These are phyloP conservation scores for Syngnathus scovelli DNA, from an alignment of 2,113 vertebrate genomes.

Conservation along the genomic window DNA sequence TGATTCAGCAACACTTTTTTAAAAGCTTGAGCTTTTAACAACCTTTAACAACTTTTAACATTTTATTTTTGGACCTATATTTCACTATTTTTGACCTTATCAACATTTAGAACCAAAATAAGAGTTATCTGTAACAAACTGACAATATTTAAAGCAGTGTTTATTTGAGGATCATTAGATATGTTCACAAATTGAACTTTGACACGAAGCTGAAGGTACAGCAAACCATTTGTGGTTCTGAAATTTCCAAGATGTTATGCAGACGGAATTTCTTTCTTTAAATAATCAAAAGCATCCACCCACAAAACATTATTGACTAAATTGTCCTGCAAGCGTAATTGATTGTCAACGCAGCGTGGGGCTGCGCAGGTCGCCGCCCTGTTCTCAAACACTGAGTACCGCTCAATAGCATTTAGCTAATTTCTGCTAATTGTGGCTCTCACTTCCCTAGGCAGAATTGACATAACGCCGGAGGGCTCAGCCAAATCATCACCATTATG, in stretches of 20 bases:
- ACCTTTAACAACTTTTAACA: too few relatives aligned
- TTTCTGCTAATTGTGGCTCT: conserved; percentile 68
- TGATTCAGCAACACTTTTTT: too few relatives aligned
- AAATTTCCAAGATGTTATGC: neutral
- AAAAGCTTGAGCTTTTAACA: too few relatives aligned
- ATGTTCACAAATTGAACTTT: too few relatives aligned
- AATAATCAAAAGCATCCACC: conserved; percentile 6
- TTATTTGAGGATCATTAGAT: too few relatives aligned
- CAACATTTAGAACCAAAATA: too few relatives aligned
- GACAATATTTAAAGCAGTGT: too few relatives aligned
- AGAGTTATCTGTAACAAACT: too few relatives aligned
- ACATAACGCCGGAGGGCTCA: conserved; percentile 65
- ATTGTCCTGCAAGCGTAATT: conserved; percentile 23
- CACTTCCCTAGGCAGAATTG: conserved; percentile 58
- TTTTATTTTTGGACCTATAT: too few relatives aligned
- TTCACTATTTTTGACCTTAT: too few relatives aligned
- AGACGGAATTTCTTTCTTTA: too few relatives aligned
- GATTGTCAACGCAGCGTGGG: conserved; percentile 32
- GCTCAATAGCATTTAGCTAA: conserved; percentile 61
- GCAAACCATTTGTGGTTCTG: neutral
- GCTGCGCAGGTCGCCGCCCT: conserved; percentile 43
- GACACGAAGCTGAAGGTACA: neutral
- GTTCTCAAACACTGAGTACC: conserved; percentile 38
- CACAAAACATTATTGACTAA: conserved; percentile 10
- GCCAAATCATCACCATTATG: conserved; percentile 73